phyloP scores from a whole-genome alignment of 2,797 vertebrate species.

The Siniperca obscura region DNA sequence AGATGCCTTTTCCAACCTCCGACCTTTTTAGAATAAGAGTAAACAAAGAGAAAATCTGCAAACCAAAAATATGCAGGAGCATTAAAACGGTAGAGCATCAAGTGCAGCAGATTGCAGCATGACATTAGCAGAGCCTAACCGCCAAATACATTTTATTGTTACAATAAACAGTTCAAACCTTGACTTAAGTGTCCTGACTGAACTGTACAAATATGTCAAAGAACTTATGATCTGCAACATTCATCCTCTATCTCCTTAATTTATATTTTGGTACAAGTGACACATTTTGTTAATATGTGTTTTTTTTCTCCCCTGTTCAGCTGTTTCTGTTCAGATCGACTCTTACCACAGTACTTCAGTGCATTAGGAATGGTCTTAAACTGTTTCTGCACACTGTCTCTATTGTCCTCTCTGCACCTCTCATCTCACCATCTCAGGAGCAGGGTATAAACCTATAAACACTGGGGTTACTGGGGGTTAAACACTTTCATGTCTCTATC shows the following conservation, averaged over 20 bases:
- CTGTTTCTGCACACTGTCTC: constrained; percentile 10
- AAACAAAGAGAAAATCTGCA: neutral
- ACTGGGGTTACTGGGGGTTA: constrained; percentile 61
- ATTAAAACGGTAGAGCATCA: neutral
- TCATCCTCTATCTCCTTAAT: neutral
- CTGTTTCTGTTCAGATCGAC: neutral
- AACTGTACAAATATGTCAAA: neutral
- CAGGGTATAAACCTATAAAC: constrained; percentile 43
- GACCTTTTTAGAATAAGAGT: neutral
- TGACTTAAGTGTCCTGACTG: neutral
- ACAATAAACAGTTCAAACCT: neutral
- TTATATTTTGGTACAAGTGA: neutral
- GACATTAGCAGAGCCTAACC: neutral
- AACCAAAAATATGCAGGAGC: neutral
- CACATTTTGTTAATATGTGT: neutral
- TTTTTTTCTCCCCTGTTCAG: neutral
- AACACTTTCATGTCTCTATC: constrained; percentile 61
- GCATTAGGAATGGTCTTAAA: constrained; percentile 9
- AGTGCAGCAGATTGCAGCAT: neutral
- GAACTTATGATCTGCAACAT: neutral
- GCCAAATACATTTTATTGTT: neutral
- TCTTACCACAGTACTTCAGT: neutral
- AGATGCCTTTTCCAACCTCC: neutral
- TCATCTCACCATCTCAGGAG: constrained; percentile 40
- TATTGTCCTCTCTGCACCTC: constrained; percentile 12